A percentile compares a stretch with the other conserved stretches of the same genome.
These are phyloP conservation scores for Macrocentrus cingulum DNA, from an alignment of 1,140 invertebrate species.

Conservation along the genomic window DNA sequence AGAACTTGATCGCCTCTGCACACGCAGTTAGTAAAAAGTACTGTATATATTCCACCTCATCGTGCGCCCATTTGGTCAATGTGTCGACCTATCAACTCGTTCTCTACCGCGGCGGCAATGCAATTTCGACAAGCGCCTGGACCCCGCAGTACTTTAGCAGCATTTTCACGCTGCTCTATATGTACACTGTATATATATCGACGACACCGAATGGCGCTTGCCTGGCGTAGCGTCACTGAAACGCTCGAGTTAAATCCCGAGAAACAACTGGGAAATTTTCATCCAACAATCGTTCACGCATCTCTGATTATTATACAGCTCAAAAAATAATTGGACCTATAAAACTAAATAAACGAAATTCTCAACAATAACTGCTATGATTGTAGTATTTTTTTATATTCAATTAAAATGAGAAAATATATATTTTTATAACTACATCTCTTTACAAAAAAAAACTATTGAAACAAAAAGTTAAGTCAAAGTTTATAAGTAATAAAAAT, in stretches of 20 bases:
- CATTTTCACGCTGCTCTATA: constrained; percentile 4
- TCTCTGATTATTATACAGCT: neutral
- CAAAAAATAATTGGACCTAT: no score
- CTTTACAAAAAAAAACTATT: no score
- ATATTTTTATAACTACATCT: no score
- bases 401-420: no score
- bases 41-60: neutral
- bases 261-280: neutral
- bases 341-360: no score
- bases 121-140: neutral
- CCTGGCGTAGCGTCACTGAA: constrained; percentile 5
- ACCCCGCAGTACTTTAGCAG: neutral
- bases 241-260: neutral
- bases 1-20: no score
- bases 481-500: no score
- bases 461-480: no score
- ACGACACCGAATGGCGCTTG: constrained; percentile 9
- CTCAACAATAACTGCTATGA: no score
- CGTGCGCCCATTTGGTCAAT: neutral
- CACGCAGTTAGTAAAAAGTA: no score
- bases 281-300: neutral
- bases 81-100: constrained; percentile 13
- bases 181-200: constrained; percentile 5
- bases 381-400: no score
- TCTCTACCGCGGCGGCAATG: neutral